These are phyloP conservation scores for Cololabis saira DNA, from an alignment of 2,113 vertebrate species.

Conservation along the genomic window DNA sequence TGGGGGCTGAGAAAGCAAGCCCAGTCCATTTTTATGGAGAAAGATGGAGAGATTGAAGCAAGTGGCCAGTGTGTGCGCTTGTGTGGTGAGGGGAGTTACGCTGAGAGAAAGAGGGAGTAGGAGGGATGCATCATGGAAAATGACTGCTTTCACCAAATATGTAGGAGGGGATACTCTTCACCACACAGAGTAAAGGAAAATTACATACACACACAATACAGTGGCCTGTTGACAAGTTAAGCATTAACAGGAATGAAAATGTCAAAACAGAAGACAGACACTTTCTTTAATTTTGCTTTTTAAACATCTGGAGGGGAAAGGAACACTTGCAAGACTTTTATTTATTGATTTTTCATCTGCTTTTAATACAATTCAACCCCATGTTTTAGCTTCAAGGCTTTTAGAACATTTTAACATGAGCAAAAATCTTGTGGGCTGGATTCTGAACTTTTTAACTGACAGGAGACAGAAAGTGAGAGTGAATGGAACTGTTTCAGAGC, in stretches of 20 bases:
- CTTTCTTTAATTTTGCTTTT: too few relatives aligned
- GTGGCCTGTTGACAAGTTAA: conserved; percentile 37
- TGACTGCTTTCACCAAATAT: conserved; percentile 77
- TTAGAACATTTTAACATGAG: too few relatives aligned
- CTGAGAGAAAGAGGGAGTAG: conserved; percentile 55
- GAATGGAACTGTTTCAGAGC: too few relatives aligned
- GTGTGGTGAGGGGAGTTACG: conserved; percentile 38
- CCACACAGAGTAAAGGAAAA: conserved; percentile 44
- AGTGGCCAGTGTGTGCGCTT: conserved; percentile 16
- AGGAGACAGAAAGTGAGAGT: too few relatives aligned
- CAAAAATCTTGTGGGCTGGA: too few relatives aligned
- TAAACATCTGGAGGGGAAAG: too few relatives aligned
- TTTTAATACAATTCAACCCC: too few relatives aligned
- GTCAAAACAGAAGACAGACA: neutral
- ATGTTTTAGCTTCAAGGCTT: too few relatives aligned
- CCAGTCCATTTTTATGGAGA: conserved; percentile 34
- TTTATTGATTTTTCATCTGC: too few relatives aligned
- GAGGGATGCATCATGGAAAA: conserved; percentile 75
- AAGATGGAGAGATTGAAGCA: conserved; percentile 34
- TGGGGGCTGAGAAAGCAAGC: conserved; percentile 45
- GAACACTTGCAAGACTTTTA: too few relatives aligned
- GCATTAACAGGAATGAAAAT: neutral
- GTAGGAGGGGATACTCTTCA: conserved; percentile 70
- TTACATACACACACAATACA: conserved; percentile 31
- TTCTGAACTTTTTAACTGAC: too few relatives aligned